A percentile compares a stretch with the other conserved stretches of the same genome.
Conservation (phyloP, 2,888 invertebrate genomes). For the Trissolcus brochymenae region DNA sequence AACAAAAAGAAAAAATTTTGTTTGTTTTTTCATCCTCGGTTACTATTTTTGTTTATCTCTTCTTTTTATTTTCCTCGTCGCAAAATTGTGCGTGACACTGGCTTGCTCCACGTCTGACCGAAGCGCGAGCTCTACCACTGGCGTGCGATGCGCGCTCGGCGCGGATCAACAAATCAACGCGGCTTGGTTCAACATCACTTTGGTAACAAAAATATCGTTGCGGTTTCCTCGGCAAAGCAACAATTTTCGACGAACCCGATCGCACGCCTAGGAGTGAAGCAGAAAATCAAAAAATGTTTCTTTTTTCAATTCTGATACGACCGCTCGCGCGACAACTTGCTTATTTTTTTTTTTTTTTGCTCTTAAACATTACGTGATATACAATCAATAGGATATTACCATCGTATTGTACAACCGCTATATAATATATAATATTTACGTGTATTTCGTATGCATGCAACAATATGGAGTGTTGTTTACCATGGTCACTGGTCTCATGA, state of each 20-base stretch:
- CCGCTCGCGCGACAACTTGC: conserved; percentile 69
- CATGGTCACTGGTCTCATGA: conserved; percentile 59
- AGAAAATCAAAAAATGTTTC: background rate
- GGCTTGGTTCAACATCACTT: conserved; percentile 16
- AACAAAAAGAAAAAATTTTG: background rate
- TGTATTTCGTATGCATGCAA: conserved; percentile 74
- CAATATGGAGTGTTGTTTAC: conserved; percentile 68
- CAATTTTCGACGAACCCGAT: conserved; percentile 22
- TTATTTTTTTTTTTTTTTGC: too few relatives aligned
- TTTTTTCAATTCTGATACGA: conserved; percentile 53
- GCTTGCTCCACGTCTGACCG: conserved; percentile 31
- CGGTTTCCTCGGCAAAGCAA: conserved; percentile 8
- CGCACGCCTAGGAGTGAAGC: too few relatives aligned
- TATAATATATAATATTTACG: conserved; percentile 59
- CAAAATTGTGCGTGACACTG: conserved; percentile 4
- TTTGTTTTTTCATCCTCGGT: background rate
- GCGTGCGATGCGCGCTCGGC: background rate
- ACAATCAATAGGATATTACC: conserved; percentile 57
- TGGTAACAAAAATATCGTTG: conserved; percentile 36
- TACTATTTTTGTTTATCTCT: background rate
- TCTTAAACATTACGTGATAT: conserved; percentile 56
- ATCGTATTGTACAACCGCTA: conserved; percentile 59
- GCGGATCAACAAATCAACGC: conserved; percentile 20
- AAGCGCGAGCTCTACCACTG: conserved; percentile 37
- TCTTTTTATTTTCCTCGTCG: background rate